A percentile compares a stretch with the other conserved stretches of the same genome.
phyloP scores from a whole-genome alignment of 2,113 vertebrate species.

The Ailurus styani region DNA sequence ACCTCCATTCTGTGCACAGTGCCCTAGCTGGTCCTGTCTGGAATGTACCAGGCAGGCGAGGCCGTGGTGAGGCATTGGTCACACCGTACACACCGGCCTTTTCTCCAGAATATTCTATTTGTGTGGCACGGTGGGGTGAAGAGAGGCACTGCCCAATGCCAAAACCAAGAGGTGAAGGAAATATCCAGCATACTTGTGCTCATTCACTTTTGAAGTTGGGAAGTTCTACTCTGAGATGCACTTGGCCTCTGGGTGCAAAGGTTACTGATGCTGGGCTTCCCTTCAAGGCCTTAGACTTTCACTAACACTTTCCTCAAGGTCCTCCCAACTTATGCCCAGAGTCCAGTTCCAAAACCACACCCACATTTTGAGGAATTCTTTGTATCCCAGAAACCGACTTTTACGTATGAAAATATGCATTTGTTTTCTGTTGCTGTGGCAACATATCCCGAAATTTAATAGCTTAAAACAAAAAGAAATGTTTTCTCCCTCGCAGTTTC shows the following conservation, averaged over 20 bases:
- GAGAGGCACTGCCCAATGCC: too few species aligned
- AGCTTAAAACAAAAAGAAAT: not conserved
- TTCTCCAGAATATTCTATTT: not conserved
- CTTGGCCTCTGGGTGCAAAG: too few species aligned
- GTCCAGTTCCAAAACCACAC: not conserved
- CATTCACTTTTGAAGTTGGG: not conserved
- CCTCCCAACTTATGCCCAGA: not conserved
- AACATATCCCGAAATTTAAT: not conserved
- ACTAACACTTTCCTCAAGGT: not conserved
- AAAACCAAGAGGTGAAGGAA: not conserved
- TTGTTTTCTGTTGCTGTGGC: not conserved
- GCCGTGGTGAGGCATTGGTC: fast-evolving
- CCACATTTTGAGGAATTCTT: not conserved
- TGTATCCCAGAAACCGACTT: not conserved
- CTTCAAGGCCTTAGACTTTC: not conserved
- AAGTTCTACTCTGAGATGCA: not conserved
- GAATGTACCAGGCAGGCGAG: not conserved
- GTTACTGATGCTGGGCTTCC: not conserved
- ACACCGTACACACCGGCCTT: fast-evolving
- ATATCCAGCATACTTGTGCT: not conserved
- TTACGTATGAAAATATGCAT: not conserved
- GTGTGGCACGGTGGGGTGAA: not conserved
- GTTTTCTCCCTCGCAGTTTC: not conserved
- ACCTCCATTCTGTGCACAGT: not conserved
- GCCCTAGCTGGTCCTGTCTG: not conserved